Base-by-base conservation (phyloP, 1,140 invertebrate genomes). In the Zaprionus ornatus region DNA sequence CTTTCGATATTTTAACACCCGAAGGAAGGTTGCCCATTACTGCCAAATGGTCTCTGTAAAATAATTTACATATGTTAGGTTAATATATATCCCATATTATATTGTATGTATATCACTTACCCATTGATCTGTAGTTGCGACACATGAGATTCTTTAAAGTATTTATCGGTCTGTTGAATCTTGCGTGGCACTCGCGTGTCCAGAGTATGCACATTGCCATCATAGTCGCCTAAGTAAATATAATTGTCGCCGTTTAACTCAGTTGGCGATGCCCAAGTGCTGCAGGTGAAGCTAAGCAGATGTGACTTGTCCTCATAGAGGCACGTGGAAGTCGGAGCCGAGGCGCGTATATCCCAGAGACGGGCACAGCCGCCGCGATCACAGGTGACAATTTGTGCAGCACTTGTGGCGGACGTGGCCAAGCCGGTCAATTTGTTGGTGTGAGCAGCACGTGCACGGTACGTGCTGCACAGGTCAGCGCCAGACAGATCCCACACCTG, bases 401-500 rank as follows among this genome's bases (percentile, higher is more conserved):
- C 4, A 60, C 52, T 54, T 2, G 69, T 59, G 1, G 17, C 23
- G 1, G 81, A 68, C n/a, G 79, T 80, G n/a, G 69, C 76, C 32
- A 90, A 25, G 0, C 81, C 85, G 3, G 79, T 90, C 4, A 90
- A n/a, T 29, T 77, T 85, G 1, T 69, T 74, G 1, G 40, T 79
- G 15, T 90, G 85, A 0, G 82, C 63, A 12, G 48, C 42, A 7
- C 76, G 37, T 10, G 73, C 63, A 10, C 63, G 54, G 40, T 85
- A 85, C 3, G 57, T 69, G 57, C 74, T 77, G 19, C 35, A 54
- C 19, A 90, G 37, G 32, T 90, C 86, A 15, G 81, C 81, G 15
- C 75, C 66, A 9, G 86, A 81, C 0, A 90, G 42, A 70, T 90
- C 82, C 86, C 82, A 90, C 2, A 90, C 57, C 85, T 90, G 13